phyloP scores from a whole-genome alignment of 1,140 invertebrate species.

The Oreohelix idahoensis region DNA sequence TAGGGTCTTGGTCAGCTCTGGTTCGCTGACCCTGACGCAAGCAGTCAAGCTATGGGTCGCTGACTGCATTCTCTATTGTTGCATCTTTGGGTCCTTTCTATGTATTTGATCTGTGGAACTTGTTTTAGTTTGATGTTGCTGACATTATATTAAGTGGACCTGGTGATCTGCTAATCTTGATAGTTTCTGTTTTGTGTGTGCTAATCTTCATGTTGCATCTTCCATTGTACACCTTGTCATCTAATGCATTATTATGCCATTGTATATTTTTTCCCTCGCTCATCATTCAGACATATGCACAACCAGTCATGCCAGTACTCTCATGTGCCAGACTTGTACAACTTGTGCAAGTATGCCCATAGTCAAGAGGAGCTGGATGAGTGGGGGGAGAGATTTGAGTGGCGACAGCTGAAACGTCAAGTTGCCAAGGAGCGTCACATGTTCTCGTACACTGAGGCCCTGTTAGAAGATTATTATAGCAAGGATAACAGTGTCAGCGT shows the following conservation, averaged over 20 bases:
- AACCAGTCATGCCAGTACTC: slow-evolving; percentile 64
- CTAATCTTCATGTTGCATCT: too few relatives aligned
- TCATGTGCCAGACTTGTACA: slow-evolving; percentile 66
- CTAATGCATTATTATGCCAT: neutral
- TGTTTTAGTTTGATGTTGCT: too few relatives aligned
- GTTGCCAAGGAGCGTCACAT: slow-evolving; percentile 65
- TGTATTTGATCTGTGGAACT: too few relatives aligned
- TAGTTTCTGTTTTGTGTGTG: too few relatives aligned
- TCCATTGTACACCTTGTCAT: too few relatives aligned
- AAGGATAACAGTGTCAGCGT: slow-evolving; percentile 57
- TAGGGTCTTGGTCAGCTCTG: too few relatives aligned
- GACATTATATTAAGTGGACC: too few relatives aligned
- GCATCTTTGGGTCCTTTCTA: too few relatives aligned
- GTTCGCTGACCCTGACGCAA: too few relatives aligned
- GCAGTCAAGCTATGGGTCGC: too few relatives aligned
- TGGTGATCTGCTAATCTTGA: too few relatives aligned
- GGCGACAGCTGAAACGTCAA: slow-evolving; percentile 65
- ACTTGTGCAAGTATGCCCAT: slow-evolving; percentile 68
- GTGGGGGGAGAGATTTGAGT: slow-evolving; percentile 67
- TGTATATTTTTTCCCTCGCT: neutral
- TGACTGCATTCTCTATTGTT: too few relatives aligned
- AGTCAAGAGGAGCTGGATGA: slow-evolving; percentile 69
- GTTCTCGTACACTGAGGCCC: slow-evolving; percentile 67
- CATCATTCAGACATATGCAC: slow-evolving; percentile 54
- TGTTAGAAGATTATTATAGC: slow-evolving; percentile 63